A percentile compares a stretch with the other conserved stretches of the same genome.
phyloP scores from a whole-genome alignment of 2,888 invertebrate genomes.

The Drosophila robusta region DNA sequence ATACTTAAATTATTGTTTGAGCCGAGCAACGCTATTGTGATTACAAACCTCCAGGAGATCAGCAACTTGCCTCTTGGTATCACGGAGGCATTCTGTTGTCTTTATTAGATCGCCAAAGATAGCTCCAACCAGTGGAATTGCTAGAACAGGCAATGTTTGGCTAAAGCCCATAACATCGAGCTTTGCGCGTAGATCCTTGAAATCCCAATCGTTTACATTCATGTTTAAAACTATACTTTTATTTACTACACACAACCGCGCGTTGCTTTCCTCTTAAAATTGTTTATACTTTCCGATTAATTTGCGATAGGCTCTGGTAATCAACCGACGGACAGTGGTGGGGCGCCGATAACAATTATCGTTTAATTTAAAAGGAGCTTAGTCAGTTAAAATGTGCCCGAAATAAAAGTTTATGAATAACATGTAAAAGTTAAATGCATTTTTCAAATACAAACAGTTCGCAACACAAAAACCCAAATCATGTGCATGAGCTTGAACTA shows the following conservation, averaged over 20 bases:
- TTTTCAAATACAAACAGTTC: background rate
- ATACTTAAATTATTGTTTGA: background rate
- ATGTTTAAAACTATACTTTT: constrained; percentile 29
- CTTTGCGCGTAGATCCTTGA: constrained; percentile 87
- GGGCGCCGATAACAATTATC: constrained; percentile 24
- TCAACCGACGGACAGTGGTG: constrained; percentile 21
- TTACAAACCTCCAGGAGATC: constrained; percentile 87
- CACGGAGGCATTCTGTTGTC: constrained; percentile 94
- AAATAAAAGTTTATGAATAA: background rate
- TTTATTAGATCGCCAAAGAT: constrained; percentile 93
- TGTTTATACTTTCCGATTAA: constrained; percentile 9
- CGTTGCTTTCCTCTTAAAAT: constrained; percentile 40
- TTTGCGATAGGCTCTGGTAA: constrained; percentile 26
- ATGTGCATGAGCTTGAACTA: too few species aligned
- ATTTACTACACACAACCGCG: constrained; percentile 29
- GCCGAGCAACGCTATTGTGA: too few species aligned
- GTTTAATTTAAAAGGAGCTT: background rate
- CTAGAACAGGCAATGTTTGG: constrained; percentile 90
- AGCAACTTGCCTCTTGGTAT: constrained; percentile 91
- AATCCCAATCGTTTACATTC: constrained; percentile 76
- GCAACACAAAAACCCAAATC: too few species aligned
- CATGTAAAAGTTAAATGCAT: background rate
- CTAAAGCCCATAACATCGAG: constrained; percentile 93
- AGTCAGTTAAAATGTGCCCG: too few species aligned
- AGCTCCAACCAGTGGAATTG: constrained; percentile 92